Conservation (phyloP, 2,888 invertebrate species). For the Acanthosepion esculentum region DNA sequence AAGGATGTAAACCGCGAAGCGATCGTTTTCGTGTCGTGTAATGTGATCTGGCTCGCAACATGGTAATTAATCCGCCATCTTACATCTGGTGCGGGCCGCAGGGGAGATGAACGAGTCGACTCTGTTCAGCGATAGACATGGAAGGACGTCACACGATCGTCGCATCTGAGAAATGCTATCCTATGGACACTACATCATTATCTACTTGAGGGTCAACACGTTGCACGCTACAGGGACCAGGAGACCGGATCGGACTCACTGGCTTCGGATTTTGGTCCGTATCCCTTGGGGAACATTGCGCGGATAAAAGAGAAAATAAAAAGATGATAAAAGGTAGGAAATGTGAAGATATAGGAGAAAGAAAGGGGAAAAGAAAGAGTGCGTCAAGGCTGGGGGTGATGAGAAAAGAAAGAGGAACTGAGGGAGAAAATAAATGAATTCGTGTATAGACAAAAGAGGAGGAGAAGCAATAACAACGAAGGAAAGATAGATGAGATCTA, state of each 20-base stretch:
- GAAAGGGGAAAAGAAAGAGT: not conserved
- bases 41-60: conserved; percentile 23
- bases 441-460: not conserved
- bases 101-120: not conserved
- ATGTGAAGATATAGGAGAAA: not conserved
- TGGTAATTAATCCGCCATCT: conserved; percentile 9
- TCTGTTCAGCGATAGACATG: conserved; percentile 22
- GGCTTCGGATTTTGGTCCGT: conserved; percentile 6
- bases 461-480: no score
- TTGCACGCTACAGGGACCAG: conserved; percentile 22
- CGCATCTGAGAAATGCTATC: conserved; percentile 23
- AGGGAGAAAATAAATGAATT: not conserved
- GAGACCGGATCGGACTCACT: conserved; percentile 17
- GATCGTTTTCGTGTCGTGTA: conserved; percentile 9
- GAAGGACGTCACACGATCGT: not conserved
- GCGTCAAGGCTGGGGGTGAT: not conserved
- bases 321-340: not conserved
- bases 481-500: no score
- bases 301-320: not conserved
- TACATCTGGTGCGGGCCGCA: conserved; percentile 33
- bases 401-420: not conserved
- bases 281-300: not conserved
- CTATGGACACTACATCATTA: not conserved
- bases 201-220: not conserved
- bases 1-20: not conserved